Base-by-base conservation (phyloP, 2,797 vertebrate genomes). In the Myripristis jacobus region DNA sequence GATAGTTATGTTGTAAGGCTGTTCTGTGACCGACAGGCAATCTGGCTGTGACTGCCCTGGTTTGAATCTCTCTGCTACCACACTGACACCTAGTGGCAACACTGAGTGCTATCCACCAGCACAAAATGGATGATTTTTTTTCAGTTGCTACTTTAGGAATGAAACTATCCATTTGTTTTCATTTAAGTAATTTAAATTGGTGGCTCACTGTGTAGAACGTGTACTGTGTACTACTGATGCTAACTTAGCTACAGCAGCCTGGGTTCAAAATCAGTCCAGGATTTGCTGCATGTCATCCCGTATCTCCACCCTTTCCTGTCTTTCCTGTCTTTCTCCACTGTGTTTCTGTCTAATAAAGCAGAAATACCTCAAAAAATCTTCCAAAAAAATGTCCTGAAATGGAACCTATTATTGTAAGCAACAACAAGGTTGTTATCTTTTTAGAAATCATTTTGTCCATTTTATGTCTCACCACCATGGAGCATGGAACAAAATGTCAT, bases 41-140 rank as follows among this genome's bases (percentile, higher is more conserved):
- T 70, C 70, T 61, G 50, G 12, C 19, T 27, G 10, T 63, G 18
- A 21, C 16, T 18, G 19, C 11, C 6, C 9, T 52, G 13, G 15
- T 18, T 29, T 10, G 41, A 13, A 43, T 58, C 18, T 74, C n/a
- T 69, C 43, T 27, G 22, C 12, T 50, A 15, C 62, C 12, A 92
- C 79, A 84, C 81, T 87, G 88, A 83, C 92, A 89, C 29, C 89
- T 89, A 78, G 81, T 89, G 91, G 74, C 52, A 74, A 12, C 2
- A 12, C 24, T 46, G n/a, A 9, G 6, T 64, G 11, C 6, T 55
- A n/a, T 51, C 7, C 11, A 50, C 58, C 27, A 54, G 1, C 16
- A 11, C 16, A 38, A 21, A 51, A 9, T 52, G 22, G 57, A 13
- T 64, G 36, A 73, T 46, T 66, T 22, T 5, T 69, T 12, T 24